Evolutionary conservation across 2,888 invertebrate genomes (phyloP), one percentile per base, ranked within the genome.

Genomic region (Elysia crispata): DNA sequence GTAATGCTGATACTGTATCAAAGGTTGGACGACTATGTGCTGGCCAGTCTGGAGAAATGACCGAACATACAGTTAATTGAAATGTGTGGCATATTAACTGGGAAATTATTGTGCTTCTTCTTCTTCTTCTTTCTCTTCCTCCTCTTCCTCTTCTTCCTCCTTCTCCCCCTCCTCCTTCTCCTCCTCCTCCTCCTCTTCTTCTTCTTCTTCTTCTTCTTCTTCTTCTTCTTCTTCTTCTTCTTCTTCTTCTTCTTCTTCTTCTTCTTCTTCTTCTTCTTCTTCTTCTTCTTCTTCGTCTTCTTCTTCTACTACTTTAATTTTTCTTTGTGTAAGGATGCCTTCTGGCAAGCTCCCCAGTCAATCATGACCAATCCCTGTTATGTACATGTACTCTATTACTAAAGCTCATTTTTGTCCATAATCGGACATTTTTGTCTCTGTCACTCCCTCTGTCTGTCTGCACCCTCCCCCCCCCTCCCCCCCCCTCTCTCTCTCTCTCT

Each of bases 181-280:
- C 1, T 73, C 73, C 18, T 73, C 73, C 18, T 73, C 73, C 23
- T 73, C 73, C 23, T 73, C 73, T 25, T 73, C 73, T 50, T 73
- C 73, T 50, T 73, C 73, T 50, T 73, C 73, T 50, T 73, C 73
- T 50, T 49, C 73, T 25, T 73, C 73, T 25, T 73, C 73, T 25
- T 73, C 73, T 50, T 73, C 73, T 50, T 73, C 73, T 50, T 73
- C 73, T 50, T 73, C 73, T 50, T 73, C 73, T 50, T 73, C 54
- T 50, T 73, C 73, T 25, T 73, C 73, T 15, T 73, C 73, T 15
- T 73, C 73, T 15, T 72, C 72, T 6, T 72, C 33, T 20, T 72
- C 49, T 5, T 72, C 49, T 20, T 72, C 72, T 20, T 72, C 72
- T 20, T 72, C 72, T 20, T 72, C 72, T 41, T 72, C 72, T 20